These are phyloP conservation scores for Pecten maximus DNA, from an alignment of 2,888 invertebrate species.

Conservation along the genomic window DNA sequence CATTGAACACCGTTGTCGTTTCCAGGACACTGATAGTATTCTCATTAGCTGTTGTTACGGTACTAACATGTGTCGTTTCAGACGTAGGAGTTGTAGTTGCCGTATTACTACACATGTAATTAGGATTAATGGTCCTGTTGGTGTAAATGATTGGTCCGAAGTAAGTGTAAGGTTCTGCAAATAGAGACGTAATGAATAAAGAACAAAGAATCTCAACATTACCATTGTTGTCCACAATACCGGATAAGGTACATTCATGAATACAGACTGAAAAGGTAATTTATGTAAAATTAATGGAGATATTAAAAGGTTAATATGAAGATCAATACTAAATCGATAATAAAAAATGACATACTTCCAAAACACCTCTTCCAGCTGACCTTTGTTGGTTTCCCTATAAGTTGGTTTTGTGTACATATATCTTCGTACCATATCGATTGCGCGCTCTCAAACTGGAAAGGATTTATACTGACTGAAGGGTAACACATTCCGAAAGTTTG, in stretches of 20 bases:
- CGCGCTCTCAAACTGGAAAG: not conserved
- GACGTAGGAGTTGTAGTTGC: not conserved
- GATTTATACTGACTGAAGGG: not conserved
- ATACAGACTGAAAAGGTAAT: no score
- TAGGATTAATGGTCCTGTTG: not conserved
- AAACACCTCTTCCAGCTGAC: constrained; percentile 20
- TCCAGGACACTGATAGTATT: no score
- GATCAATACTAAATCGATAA: no score
- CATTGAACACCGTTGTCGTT: no score
- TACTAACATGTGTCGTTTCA: not conserved
- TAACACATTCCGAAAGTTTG: not conserved
- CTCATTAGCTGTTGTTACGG: no score
- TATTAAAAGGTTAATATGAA: no score
- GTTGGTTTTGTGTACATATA: not conserved
- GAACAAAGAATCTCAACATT: no score
- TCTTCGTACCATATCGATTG: not conserved
- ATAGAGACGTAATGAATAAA: no score
- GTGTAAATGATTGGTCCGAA: not conserved
- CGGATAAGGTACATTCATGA: no score
- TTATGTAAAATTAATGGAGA: no score
- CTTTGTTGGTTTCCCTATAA: not conserved
- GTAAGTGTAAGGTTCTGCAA: not conserved
- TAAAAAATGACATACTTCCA: not conserved
- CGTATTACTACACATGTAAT: not conserved
- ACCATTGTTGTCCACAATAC: no score